Base-by-base conservation (phyloP, 1,140 invertebrate species). In the Bombus soroeensis region DNA sequence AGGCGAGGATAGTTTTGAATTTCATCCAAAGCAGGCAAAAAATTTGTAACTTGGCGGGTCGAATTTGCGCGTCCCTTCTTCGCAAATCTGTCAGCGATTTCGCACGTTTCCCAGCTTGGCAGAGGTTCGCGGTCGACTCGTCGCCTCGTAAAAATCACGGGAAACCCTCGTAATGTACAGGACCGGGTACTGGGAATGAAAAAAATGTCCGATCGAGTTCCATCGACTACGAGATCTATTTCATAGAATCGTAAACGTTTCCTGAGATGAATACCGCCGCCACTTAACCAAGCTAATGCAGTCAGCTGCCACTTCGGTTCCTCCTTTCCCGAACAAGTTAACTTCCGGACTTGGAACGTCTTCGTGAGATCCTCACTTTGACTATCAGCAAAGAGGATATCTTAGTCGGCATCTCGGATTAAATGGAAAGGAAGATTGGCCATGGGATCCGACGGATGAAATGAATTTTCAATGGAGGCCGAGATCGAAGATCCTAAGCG, bases 381-480 rank as follows among this genome's bases (percentile, higher is more conserved):
- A 90, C 87, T 89, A 92, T 91, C 89, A 71, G 77, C 84, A 88
- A 89, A 88, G 88, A 86, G 76, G 86, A 93, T 92, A 92, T 92
- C 90, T 87, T 85, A 81, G 87, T 89, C 81, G 82, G 87, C 88
- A 87, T 91, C 78, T 89, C 80, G 57, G 90, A 93, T 93, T 93
- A 93, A 93, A 93, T 92, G 90, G 83, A 86, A 89, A 75, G 87
- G 90, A 92, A 92, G 90, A 93, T 93, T 92, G 92, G 91, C 88
- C 86, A 91, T 90, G 91, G 91, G 89, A 93, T 92, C 86, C 91
- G 85, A 90, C 86, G 87, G 91, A 89, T 91, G 87, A 90, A 93
- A 93, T 93, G 93, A 93, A 93, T 93, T 93, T 93, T 93, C 92
- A 92, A 93, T 93, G 89, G 85, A 90, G 81, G 84, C 85, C 62